Evolutionary conservation across 1,140 invertebrate genomes (phyloP).

Genomic region (Metaphire vulgaris): DNA sequence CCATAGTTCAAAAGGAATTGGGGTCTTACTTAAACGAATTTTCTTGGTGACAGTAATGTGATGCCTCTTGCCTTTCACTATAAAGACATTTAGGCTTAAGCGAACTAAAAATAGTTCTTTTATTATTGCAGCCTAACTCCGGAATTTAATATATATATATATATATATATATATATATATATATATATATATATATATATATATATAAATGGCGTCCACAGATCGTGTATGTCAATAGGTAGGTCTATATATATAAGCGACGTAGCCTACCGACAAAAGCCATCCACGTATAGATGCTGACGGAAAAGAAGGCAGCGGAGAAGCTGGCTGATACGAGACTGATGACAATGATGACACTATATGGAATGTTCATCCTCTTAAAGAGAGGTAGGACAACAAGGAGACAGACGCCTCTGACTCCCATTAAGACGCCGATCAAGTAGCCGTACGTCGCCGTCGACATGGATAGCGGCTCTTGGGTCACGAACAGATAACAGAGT

Average conservation of each 20-base stretch:
- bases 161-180: not conserved
- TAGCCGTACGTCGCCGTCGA: constrained; percentile 13
- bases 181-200: not conserved
- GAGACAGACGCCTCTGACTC: not conserved
- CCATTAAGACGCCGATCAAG: constrained; percentile 1
- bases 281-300: not conserved
- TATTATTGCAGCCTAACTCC: too few relatives aligned
- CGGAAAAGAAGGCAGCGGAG: not conserved
- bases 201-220: too few relatives aligned
- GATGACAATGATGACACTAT: not conserved
- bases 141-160: not conserved
- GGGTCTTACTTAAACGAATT: too few relatives aligned
- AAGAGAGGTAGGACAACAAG: constrained; percentile 7
- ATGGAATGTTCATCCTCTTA: constrained; percentile 3
- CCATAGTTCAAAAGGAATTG: too few relatives aligned
- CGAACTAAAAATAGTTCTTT: too few relatives aligned
- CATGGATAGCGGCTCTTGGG: constrained; percentile 14
- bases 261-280: not conserved
- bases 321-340: not conserved
- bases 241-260: not conserved
- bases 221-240: not conserved
- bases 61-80: too few relatives aligned
- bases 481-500: constrained; percentile 18
- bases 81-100: too few relatives aligned
- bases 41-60: too few relatives aligned